phyloP scores from a whole-genome alignment of 2,888 invertebrate species.

The Apamea epomidion region DNA sequence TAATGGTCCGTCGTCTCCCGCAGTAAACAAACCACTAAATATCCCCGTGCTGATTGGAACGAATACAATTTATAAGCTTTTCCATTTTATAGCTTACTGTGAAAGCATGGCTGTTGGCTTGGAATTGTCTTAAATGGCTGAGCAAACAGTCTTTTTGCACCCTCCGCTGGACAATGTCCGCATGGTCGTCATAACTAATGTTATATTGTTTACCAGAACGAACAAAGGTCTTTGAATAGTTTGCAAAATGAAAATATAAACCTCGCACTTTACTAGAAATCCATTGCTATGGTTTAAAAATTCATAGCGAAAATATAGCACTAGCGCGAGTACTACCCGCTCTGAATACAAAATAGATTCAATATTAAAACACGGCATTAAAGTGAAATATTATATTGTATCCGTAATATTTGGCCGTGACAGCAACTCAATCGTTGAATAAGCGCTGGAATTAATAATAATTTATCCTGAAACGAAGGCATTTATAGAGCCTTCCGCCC shows the following conservation, averaged over 20 bases:
- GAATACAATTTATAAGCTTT: conserved; percentile 49
- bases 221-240: neutral
- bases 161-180: neutral
- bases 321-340: conserved; percentile 30
- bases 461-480: conserved; percentile 63
- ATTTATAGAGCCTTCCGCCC: conserved; percentile 61
- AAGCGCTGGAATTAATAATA: conserved; percentile 62
- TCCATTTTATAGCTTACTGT: conserved; percentile 21
- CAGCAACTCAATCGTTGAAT: conserved; percentile 60
- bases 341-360: conserved; percentile 50
- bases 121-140: conserved; percentile 14
- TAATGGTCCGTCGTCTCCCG: conserved; percentile 52
- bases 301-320: conserved; percentile 41
- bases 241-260: neutral
- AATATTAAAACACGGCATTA: conserved; percentile 46
- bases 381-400: conserved; percentile 47
- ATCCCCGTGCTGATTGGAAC: conserved; percentile 50
- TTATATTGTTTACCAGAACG: neutral
- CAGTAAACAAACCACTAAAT: conserved; percentile 65
- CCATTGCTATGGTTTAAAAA: conserved; percentile 20
- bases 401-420: conserved; percentile 42
- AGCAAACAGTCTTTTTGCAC: neutral
- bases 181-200: neutral
- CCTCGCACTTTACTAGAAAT: neutral
- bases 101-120: neutral